Evolutionary conservation across 2,888 invertebrate genomes (phyloP), one percentile per base, ranked within the genome.

Genomic region (Drosophila mayaguana): DNA sequence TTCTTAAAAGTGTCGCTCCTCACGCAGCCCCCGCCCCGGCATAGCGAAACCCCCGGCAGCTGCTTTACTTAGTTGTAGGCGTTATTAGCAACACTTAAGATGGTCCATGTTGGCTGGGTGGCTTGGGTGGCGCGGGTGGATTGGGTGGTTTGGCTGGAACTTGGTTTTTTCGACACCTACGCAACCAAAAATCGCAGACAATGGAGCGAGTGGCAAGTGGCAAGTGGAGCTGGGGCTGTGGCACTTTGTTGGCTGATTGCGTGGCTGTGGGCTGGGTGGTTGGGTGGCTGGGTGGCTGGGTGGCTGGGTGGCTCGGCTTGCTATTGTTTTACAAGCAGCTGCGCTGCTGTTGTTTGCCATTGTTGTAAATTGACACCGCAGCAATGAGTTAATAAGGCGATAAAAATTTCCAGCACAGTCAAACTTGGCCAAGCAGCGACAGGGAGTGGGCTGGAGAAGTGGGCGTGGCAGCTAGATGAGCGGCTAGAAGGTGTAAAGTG

Each of bases 371-470:
- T 91, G 91, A 91, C 91, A 91, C 91, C 91, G 64, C 91, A 88
- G 81, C 91, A 91, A 91, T 90, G 90, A 91, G 91, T 91, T 91
- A 91, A 91, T 91, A 91, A 91, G 90, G 88, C 91, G 83, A 91
- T 91, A 83, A 88, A 82, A 81, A 75, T 65, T 70, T 79, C 75
- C 77, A 75, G 22, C 57, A 48, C 40, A 36, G 45, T 6, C 40
- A 46, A 56, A 48, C 43, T 36, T 45, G 22, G 32, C 34, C 32
- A 32, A n/a, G n/a, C n/a, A n/a, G n/a, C n/a, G n/a, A n/a, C n/a
- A n/a, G n/a, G n/a, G n/a, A n/a, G n/a, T n/a, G n/a, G n/a, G n/a
- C n/a, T n/a, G n/a, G 25, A 20, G 18, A 12, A 14, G 4, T 38
- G 36, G 36, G 36, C 20, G 34, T 53, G 53, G 16, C 22, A n/a